Evolutionary conservation across 2,888 invertebrate species (phyloP), one percentile per base, ranked within the genome.

Genomic region (Craniophora ligustri): DNA sequence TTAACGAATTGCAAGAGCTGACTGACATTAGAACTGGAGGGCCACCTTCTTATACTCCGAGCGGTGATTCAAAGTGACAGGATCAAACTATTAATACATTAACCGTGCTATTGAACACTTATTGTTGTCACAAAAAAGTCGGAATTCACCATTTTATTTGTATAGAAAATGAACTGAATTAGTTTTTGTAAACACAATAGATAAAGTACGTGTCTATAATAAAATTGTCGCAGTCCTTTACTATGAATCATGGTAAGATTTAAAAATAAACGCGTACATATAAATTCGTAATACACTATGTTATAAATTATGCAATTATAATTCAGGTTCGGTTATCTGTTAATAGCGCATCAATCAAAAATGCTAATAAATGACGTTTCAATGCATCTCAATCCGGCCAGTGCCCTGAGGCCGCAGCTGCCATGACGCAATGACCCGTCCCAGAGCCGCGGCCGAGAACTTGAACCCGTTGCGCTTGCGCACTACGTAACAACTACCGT

Each of bases 391-490:
- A 84, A 85, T 83, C 79, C 85, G 89, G 89, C 79, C 88, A 87
- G 76, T 85, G 88, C 81, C 86, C 85, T 73, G 55, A 66, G 72
- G 63, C 75, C 35, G 16, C 18, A 62, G 49, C 57, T 44, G 51
- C 72, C 61, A 69, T 91, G 90, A 89, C 86, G 91, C 87, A 91
- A 91, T 80, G 72, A 81, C 82, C 72, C 59, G 82, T 76, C 77
- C 66, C 40, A 66, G 62, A 69, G 59, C 71, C 63, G 55, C 76
- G 88, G 51, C 88, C 91, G 81, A 86, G 90, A 91, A 91, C 92
- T 91, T 91, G 91, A 88, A 87, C 86, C 79, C 70, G 78, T 71
- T 75, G 80, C 77, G 76, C 63, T 47, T 44, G 70, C 78, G 81
- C 82, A 81, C 61, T 42, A 77, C 79, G 75, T 77, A 81, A 76